Evolutionary conservation across 1,140 invertebrate genomes (phyloP), one percentile per base, ranked within the genome.

Genomic region (Nixonia krombeini): DNA sequence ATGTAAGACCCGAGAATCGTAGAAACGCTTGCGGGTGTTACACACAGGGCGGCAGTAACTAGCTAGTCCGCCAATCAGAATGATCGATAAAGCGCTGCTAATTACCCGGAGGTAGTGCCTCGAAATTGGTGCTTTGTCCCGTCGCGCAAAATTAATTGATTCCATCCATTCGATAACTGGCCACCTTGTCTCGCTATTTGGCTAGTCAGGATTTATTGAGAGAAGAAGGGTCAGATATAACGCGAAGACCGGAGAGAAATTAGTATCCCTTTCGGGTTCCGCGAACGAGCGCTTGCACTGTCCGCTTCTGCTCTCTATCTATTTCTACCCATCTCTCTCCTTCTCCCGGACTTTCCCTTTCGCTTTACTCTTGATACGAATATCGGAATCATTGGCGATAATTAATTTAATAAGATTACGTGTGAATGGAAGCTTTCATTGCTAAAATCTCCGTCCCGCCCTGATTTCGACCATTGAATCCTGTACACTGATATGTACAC

Each of bases 61-160:
- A 71, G 45, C 58, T 59, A 65, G 55, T 59, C 55, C 61, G 66
- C 73, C 74, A 78, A 80, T 80, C 72, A 75, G 70, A 70, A 79
- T 82, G 77, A 80, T 82, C 78, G 73, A 80, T 82, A 80, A 82
- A 80, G 76, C 72, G 66, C 65, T 67, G 73, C 76, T 80, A 79
- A 79, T 78, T 79, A 78, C 75, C 69, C 66, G 40, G 58, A 53
- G 68, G 64, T 73, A 70, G 70, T 71, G 67, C 70, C 70, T 75
- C 71, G 71, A 79, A 80, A 80, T 80, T 76, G 75, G 73, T 70
- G 78, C 78, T 79, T 79, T 80, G 78, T 80, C 76, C 74, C 68
- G 65, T 49, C n/a, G 70, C 53, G 50, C 45, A 58, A 79, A 80
- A 80, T 80, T 78, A 79, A 80, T 80, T 79, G 78, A 80, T 77